Conservation (phyloP, 2,888 invertebrate genomes). For the Noctua comes region DNA sequence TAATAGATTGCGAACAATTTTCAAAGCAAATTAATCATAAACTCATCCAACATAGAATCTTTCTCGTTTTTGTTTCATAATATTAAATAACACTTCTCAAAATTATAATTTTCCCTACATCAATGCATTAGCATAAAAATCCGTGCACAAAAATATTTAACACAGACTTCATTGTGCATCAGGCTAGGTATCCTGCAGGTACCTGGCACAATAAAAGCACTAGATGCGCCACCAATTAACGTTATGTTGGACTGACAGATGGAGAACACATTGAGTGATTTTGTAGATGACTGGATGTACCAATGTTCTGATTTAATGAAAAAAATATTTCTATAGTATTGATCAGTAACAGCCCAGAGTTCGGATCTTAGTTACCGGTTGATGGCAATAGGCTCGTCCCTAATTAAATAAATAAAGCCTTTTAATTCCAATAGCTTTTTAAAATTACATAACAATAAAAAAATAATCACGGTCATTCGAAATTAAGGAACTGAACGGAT, state of each 20-base stretch:
- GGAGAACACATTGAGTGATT: constrained; percentile 29
- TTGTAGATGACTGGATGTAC: constrained; percentile 41
- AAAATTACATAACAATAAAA: no score
- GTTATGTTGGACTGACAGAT: constrained; percentile 39
- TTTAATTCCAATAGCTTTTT: no score
- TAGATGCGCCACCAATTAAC: constrained; percentile 58
- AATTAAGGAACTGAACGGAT: no score
- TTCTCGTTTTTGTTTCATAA: constrained; percentile 12
- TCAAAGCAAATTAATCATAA: not conserved
- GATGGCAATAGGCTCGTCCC: not conserved
- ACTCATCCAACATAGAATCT: not conserved
- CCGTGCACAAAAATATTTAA: constrained; percentile 50
- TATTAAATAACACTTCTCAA: constrained; percentile 28
- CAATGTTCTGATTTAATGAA: not conserved
- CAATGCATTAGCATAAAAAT: constrained; percentile 51
- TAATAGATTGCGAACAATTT: not conserved
- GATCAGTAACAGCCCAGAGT: not conserved
- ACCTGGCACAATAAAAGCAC: constrained; percentile 44
- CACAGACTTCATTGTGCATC: constrained; percentile 52
- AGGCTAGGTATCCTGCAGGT: constrained; percentile 54
- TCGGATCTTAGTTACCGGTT: not conserved
- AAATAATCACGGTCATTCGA: no score
- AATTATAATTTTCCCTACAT: constrained; percentile 37
- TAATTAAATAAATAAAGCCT: no score
- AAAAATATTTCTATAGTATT: not conserved